Base-by-base conservation (phyloP, 1,140 invertebrate genomes). In the Lucilia sericata region DNA sequence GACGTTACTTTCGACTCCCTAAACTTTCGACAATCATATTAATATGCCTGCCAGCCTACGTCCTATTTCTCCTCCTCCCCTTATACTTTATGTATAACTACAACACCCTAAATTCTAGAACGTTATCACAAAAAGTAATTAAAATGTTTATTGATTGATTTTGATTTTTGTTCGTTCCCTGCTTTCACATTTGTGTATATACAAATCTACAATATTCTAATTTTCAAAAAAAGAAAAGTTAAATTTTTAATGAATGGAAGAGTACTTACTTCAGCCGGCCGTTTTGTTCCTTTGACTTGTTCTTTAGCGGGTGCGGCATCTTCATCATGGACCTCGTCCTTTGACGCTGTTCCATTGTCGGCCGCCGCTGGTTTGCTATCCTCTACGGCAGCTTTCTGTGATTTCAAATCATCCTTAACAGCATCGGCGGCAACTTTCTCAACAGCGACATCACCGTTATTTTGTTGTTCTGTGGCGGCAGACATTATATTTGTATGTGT, bases 381-480 rank as follows among this genome's bases (percentile, higher is more conserved):
- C 74, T 88, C 89, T 51, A 86, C 87, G 75, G 86, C 87, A 82
- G 87, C 84, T 87, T 90, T 90, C 21, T 80, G 42, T 74, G 88
- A 87, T 87, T 90, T 90, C 86, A 90, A 88, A 88, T 90, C 89
- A 84, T 90, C 89, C 86, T 90, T 90, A 34, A 84, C 85, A 51
- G 83, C 85, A 84, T 88, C 87, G 83, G 88, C 89, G 82, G 88
- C 88, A 70, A 89, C 89, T 86, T 90, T 90, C 87, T 90, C 89
- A 65, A 90, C 88, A 84, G 89, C 89, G 86, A 90, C 87, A 88
- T 90, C 89, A 65, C 89, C 89, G 86, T 90, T 90, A 86, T 90
- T 90, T 89, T 90, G 88, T 89, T 90, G 88, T 90, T 90, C 89
- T 89, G 89, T 90, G 86, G 88, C 89, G 85, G 89, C 89, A 87